phyloP scores from a whole-genome alignment of 2,888 invertebrate species.

The Cremastinae sp. region DNA sequence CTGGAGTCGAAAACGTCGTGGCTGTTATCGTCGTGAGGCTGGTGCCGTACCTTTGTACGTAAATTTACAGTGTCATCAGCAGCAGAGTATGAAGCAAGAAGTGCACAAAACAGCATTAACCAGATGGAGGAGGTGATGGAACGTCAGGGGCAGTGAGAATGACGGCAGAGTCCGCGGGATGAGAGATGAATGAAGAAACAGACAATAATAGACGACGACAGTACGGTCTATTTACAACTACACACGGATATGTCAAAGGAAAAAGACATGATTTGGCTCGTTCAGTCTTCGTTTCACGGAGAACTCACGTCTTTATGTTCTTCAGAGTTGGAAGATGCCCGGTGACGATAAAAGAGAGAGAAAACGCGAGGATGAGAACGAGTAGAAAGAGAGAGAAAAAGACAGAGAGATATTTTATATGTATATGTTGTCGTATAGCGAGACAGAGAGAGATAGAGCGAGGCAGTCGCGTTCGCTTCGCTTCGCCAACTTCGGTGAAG shows the following conservation, averaged over 20 bases:
- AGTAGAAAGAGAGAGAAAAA: conserved; percentile 44
- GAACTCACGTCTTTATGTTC: conserved; percentile 18
- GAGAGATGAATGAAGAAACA: conserved; percentile 11
- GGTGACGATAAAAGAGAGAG: conserved; percentile 40
- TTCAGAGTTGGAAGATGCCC: not conserved
- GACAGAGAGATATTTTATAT: too few relatives aligned
- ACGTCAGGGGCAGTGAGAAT: conserved; percentile 45
- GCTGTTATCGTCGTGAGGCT: not conserved
- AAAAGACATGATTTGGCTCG: too few relatives aligned
- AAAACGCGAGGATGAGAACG: conserved; percentile 48
- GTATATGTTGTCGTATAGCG: too few relatives aligned
- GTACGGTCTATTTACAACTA: too few relatives aligned
- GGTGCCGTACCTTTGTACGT: not conserved
- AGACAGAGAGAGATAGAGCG: too few relatives aligned
- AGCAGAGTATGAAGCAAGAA: conserved; percentile 20
- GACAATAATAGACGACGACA: not conserved
- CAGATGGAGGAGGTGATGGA: conserved; percentile 32
- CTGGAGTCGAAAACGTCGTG: not conserved
- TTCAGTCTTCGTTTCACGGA: too few relatives aligned
- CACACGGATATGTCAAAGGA: too few relatives aligned
- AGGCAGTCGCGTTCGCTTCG: conserved; percentile 28
- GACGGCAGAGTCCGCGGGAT: conserved; percentile 1
- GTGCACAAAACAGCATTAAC: conserved; percentile 37
- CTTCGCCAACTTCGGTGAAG: conserved; percentile 51
- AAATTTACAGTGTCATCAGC: conserved; percentile 6